Conservation (phyloP, 2,888 invertebrate species). For the Rhaphigaster nebulosa region DNA sequence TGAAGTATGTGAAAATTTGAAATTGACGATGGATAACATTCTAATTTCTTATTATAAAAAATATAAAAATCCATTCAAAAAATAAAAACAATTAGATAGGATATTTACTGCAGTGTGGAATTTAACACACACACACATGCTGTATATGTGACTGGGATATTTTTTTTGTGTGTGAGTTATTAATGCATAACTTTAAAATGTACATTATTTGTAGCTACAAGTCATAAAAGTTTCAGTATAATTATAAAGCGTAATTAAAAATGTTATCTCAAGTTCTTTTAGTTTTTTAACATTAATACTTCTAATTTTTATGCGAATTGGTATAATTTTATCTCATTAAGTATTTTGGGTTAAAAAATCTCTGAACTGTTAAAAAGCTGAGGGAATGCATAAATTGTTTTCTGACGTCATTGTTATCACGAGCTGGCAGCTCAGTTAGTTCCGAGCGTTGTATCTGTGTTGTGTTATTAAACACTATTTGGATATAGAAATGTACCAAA, state of each 20-base stretch:
- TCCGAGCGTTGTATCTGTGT: slow-evolving; percentile 16
- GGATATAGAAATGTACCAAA: slow-evolving; percentile 36
- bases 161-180: not conserved
- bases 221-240: not conserved
- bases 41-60: too few relatives aligned
- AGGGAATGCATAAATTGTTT: slow-evolving; percentile 42
- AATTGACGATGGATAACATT: too few relatives aligned
- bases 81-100: not conserved
- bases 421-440: slow-evolving; percentile 46
- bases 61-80: not conserved
- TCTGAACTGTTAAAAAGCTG: not conserved
- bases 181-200: not conserved
- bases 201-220: not conserved
- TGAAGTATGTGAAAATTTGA: too few relatives aligned
- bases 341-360: not conserved
- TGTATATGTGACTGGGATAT: not conserved
- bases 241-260: not conserved
- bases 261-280: not conserved
- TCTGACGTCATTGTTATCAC: slow-evolving; percentile 50
- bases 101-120: not conserved
- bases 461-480: slow-evolving; percentile 23
- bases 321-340: not conserved
- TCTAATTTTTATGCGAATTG: not conserved
- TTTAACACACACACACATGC: not conserved
- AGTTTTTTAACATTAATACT: not conserved